These are phyloP conservation scores for Tiaroga cobitis DNA, from an alignment of 2,797 vertebrate species.

Conservation along the genomic window DNA sequence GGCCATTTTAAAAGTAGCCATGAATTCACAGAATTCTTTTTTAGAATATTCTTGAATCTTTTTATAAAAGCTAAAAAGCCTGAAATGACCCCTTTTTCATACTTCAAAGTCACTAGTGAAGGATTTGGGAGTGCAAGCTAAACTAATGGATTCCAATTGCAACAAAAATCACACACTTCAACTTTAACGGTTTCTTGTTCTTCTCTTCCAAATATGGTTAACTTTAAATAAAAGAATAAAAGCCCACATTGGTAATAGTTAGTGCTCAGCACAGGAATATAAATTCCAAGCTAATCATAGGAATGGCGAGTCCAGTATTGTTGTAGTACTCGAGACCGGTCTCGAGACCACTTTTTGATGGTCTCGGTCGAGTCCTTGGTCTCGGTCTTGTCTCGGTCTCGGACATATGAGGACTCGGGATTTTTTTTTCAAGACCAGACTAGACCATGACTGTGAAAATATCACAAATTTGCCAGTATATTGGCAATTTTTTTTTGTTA, in stretches of 20 bases:
- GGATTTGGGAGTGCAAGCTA: not conserved
- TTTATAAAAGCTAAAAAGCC: not conserved
- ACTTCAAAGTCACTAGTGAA: not conserved
- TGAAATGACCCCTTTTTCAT: not conserved
- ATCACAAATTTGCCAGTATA: too few relatives aligned
- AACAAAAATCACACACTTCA: not conserved
- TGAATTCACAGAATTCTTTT: too few relatives aligned
- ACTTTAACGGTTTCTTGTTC: not conserved
- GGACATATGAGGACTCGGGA: too few relatives aligned
- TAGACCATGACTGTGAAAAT: too few relatives aligned
- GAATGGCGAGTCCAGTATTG: not conserved
- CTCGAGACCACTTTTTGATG: too few relatives aligned
- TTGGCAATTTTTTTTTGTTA: too few relatives aligned
- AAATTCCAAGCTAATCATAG: not conserved
- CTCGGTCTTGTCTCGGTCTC: too few relatives aligned
- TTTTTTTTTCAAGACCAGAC: too few relatives aligned
- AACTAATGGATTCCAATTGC: not conserved
- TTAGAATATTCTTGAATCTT: not conserved
- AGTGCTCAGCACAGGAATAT: not conserved
- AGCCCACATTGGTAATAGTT: not conserved
- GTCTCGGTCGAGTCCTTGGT: too few relatives aligned
- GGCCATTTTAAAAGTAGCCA: not conserved
- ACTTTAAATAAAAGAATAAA: not conserved
- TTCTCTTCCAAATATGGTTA: not conserved
- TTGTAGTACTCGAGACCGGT: too few relatives aligned